phyloP scores from a whole-genome alignment of 1,140 invertebrate genomes.

The Orchestia grillus region DNA sequence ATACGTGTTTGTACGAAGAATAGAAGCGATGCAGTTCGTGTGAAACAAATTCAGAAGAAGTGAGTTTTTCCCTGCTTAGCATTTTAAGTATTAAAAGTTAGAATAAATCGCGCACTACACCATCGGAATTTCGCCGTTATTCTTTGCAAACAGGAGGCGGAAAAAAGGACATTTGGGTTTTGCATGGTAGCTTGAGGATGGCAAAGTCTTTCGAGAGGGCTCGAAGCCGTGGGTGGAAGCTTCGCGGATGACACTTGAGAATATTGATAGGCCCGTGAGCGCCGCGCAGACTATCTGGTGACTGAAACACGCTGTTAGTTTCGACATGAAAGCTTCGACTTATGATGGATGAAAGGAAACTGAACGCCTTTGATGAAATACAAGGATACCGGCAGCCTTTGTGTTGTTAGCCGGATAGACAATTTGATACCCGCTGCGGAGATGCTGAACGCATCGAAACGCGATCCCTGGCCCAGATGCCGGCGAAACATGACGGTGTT shows the following conservation, averaged over 20 bases:
- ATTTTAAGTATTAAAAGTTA: neutral
- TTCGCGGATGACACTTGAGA: conserved; percentile 33
- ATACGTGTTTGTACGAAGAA: neutral
- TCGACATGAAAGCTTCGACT: conserved; percentile 13
- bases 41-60: neutral
- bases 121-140: neutral
- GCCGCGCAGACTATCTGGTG: neutral
- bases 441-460: neutral
- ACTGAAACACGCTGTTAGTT: conserved; percentile 7
- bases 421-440: neutral
- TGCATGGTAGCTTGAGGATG: conserved; percentile 10
- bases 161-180: neutral
- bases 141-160: neutral
- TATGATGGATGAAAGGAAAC: neutral
- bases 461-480: neutral
- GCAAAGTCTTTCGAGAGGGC: neutral
- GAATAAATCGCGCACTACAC: neutral
- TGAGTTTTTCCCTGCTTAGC: neutral
- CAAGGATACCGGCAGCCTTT: neutral
- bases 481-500: neutral
- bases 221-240: neutral
- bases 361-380: neutral
- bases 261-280: conserved; percentile 25
- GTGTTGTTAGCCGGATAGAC: neutral
- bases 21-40: neutral